Evolutionary conservation across 2,797 vertebrate genomes (phyloP), one percentile per base, ranked within the genome.

Genomic region (Esox masquinongy): DNA sequence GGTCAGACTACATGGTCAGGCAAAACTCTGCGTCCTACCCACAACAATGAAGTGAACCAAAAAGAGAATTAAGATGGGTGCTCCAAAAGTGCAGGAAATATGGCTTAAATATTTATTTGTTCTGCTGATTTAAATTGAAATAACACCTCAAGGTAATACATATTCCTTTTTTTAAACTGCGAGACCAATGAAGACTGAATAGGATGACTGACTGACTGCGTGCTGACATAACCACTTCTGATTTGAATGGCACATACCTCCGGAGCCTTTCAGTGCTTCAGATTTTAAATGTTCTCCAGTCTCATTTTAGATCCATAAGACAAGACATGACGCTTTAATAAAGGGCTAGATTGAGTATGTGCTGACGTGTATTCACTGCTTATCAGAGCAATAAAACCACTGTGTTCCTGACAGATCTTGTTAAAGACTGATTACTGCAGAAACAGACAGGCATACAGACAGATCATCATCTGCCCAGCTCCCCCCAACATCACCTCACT

Each of bases 381-480:
- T 67, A 36, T 36, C 26, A 36, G 64, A 16, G 29, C 15, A 9
- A 36, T 24, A 68, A 68, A 34, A n/a, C n/a, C 34, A 68, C 15
- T 29, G 6, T 34, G 26, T 26, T 17, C 61, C 26, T 67, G 31
- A 67, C 64, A 36, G 64, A 34, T 9, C 29, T 34, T 31, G 24
- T 31, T 29, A 34, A 29, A 34, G 17, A 56, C 70, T 4, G 26
- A 72, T 29, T 50, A 53, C 70, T n/a, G 5, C 39, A 24, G 36
- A 69, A 22, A 56, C 70, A 72, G 49, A 72, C 70, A 72, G 49
- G 34, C 70, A 71, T 6, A 49, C 39, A 68, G 16, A 68, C 31
- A 17, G 15, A 68, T n/a, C 12, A 8, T 67, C 29, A 67, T 16
- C 43, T 9, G 16, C 17, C 34, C 16, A n/a, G 17, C 29, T 17